Base-by-base conservation (phyloP, 1,140 invertebrate species). In the Phortica variegata region DNA sequence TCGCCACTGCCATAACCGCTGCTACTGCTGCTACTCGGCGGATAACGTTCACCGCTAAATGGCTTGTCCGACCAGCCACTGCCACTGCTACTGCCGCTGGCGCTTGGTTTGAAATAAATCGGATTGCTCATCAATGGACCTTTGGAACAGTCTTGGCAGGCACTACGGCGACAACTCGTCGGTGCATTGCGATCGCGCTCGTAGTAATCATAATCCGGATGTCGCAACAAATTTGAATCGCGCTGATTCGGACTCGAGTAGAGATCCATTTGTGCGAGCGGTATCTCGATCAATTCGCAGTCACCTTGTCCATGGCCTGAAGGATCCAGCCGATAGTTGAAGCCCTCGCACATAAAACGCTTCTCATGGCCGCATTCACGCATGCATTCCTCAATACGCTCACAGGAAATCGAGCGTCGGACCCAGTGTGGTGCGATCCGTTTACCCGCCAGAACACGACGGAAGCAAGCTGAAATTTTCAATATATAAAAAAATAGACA, bases 201-300 rank as follows among this genome's bases (percentile, higher is more conserved):
- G 60, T 88, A 90, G 59, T 87, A 90, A 69, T 90, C 88, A 53
- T 85, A 90, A 26, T 86, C 82, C 12, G 82, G 80, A 72, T 90
- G 87, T 20, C 79, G 76, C 0, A 78, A 43, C 15, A 76, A 33
- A 44, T 76, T 76, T 23, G 66, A 45, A 32, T 76, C 74, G 12
- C 74, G 53, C 3, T 62, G 49, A 38, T 62, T 58, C 5, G 69
- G 54, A 45, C 73, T 76, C 13, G 74, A 73, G 44, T 75, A 76
- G 2, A 84, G 51, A 54, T 89, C 84, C 65, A 88, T 81, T 31
- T 82, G 80, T 53, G 82, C 75, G 17, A 86, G 79, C 0, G 87
- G 84, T 36, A 85, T 79, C 3, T 87, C 83, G 26, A 86, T 83
- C 40, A 91, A 65, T 76, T 91, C 87, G 59, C 88, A 90, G 3